A percentile compares a stretch with the other conserved stretches of the same genome.
These are phyloP conservation scores for Anser brachyrhynchus DNA, from an alignment of 2,113 vertebrate genomes.

Conservation along the genomic window DNA sequence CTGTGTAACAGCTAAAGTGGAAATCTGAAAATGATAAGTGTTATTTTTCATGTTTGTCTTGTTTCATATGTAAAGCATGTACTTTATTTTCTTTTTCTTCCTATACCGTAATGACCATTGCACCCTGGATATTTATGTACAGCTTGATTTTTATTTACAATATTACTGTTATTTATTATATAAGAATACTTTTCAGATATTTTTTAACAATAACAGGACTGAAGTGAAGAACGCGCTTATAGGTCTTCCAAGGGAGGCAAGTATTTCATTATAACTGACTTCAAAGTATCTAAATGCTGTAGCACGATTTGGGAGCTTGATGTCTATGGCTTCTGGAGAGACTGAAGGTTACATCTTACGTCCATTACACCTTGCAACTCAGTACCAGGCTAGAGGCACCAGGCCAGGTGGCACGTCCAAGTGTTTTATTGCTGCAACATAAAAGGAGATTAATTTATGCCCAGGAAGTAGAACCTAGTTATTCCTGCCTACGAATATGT, in stretches of 20 bases:
- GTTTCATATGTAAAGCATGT: background rate
- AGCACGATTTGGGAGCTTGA: background rate
- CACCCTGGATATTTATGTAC: background rate
- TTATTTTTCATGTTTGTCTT: background rate
- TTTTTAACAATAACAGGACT: background rate
- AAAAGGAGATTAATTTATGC: background rate
- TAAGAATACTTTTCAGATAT: background rate
- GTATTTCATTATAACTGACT: background rate
- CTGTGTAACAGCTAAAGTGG: background rate
- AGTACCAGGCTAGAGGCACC: background rate
- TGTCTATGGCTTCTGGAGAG: background rate
- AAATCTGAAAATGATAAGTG: background rate
- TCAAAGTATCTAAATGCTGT: background rate
- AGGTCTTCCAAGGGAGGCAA: background rate
- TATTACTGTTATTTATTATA: background rate
- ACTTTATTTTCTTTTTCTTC: background rate
- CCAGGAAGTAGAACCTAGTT: background rate
- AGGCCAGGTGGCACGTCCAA: background rate
- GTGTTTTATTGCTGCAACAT: background rate
- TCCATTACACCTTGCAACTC: background rate
- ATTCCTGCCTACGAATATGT: background rate
- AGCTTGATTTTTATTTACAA: background rate
- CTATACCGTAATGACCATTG: background rate
- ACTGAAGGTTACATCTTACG: background rate
- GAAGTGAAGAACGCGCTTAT: background rate